These are phyloP conservation scores for Nymphalis polychloros DNA, from an alignment of 2,888 invertebrate species.

Conservation along the genomic window DNA sequence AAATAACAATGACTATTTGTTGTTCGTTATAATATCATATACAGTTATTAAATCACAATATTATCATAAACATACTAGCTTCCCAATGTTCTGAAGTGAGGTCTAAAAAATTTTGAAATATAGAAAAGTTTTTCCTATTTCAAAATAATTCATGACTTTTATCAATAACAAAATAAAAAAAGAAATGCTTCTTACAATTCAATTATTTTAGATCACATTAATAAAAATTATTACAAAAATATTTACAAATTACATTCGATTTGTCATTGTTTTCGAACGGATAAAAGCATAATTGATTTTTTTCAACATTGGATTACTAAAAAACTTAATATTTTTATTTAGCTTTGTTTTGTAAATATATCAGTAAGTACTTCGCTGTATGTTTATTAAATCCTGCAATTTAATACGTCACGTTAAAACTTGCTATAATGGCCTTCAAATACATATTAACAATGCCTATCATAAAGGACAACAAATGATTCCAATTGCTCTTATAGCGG, in stretches of 20 bases:
- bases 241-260: background rate
- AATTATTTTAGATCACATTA: background rate
- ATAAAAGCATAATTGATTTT: conserved; percentile 42
- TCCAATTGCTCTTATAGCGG: conserved; percentile 8
- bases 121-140: too few species aligned
- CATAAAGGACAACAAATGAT: conserved; percentile 3
- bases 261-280: conserved; percentile 35
- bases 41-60: too few species aligned
- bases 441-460: background rate
- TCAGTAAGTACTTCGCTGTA: conserved; percentile 24
- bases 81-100: too few species aligned
- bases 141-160: too few species aligned
- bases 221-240: background rate
- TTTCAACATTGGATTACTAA: conserved; percentile 37
- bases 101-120: too few species aligned
- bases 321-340: conserved; percentile 37
- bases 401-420: background rate
- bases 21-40: too few species aligned
- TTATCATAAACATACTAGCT: too few species aligned
- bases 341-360: conserved; percentile 42
- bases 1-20: too few species aligned
- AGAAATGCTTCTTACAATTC: too few species aligned
- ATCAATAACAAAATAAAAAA: too few species aligned
- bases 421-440: background rate
- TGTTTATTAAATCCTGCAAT: conserved; percentile 5